Base-by-base conservation (phyloP, 2,888 invertebrate species). In the Boloria euphrosyne region DNA sequence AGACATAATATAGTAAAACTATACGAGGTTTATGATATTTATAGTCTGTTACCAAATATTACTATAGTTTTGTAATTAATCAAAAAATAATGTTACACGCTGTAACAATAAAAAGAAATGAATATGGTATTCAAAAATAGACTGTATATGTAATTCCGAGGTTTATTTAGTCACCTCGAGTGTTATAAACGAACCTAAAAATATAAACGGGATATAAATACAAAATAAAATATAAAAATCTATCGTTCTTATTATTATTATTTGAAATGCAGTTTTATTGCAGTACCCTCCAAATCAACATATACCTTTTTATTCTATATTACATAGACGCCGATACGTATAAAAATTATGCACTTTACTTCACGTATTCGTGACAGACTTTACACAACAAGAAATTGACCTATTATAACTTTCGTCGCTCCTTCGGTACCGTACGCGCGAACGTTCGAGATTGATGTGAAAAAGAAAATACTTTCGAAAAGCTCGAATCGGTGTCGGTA, bases 401-500 rank as follows among this genome's bases (percentile, higher is more conserved):
- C 74, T 74, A 74, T 70, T 66, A 69, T 59, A 59, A 69, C 64
- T 54, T 71, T 67, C 65, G 68, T 55, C 62, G 53, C 61, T 66
- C 47, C 59, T 51, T 58, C 71, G 62, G 62, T 63, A 65, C 65
- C 60, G 50, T 51, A 66, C 71, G 67, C 65, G 69, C 70, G 67
- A 66, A 70, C 62, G 55, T 62, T 66, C 57, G 68, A 71, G 70
- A 70, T 67, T 66, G 62, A 62, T 63, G 65, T 71, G 71, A 70
- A 71, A 74, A 74, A 74, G 67, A 73, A 73, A 73, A 74, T 73
- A 75, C 70, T 73, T 76, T 77, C 75, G 74, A 83, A 83, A 86
- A 83, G 87, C 79, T 83, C 81, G 82, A 86, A 76, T 84, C 85
- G 77, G 77, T 80, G 80, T 85, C 83, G 85, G 83, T 89, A 90